phyloP scores from a whole-genome alignment of 2,797 vertebrate species.

The Neosilurus hyrtlii region DNA sequence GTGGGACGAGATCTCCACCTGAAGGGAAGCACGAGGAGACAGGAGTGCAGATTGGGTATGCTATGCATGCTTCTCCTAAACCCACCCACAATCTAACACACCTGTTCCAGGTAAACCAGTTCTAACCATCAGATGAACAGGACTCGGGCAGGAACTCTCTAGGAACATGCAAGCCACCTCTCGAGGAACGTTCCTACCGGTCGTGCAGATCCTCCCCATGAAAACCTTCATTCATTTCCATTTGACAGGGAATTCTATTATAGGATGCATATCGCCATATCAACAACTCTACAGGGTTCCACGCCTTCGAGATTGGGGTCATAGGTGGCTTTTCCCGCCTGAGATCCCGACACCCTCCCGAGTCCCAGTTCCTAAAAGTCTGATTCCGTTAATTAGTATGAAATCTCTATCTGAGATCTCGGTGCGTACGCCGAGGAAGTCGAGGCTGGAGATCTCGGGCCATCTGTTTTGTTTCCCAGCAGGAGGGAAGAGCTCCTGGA shows the following conservation, averaged over 20 bases:
- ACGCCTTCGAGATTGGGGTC: background rate
- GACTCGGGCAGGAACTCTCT: background rate
- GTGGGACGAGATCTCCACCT: conserved; percentile 42
- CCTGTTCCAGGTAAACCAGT: background rate
- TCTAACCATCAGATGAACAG: background rate
- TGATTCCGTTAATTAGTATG: background rate
- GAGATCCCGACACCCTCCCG: background rate
- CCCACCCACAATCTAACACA: background rate
- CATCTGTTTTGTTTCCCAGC: background rate
- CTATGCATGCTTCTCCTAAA: conserved; percentile 57
- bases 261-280: too few species aligned
- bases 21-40: conserved; percentile 62
- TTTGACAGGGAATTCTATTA: too few species aligned
- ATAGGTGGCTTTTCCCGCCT: background rate
- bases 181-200: too few species aligned
- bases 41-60: conserved; percentile 72
- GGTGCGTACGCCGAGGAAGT: background rate
- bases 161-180: too few species aligned
- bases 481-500: background rate
- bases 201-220: too few species aligned
- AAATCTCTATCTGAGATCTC: background rate
- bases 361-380: too few species aligned
- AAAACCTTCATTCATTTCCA: too few species aligned
- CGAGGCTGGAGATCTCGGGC: background rate
- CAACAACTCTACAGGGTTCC: background rate